Percentiles rank a stretch among this genome's conserved stretches.
Evolutionary conservation across 2,113 vertebrate genomes (phyloP).

Genomic region (Amblyopsis rosae): DNA sequence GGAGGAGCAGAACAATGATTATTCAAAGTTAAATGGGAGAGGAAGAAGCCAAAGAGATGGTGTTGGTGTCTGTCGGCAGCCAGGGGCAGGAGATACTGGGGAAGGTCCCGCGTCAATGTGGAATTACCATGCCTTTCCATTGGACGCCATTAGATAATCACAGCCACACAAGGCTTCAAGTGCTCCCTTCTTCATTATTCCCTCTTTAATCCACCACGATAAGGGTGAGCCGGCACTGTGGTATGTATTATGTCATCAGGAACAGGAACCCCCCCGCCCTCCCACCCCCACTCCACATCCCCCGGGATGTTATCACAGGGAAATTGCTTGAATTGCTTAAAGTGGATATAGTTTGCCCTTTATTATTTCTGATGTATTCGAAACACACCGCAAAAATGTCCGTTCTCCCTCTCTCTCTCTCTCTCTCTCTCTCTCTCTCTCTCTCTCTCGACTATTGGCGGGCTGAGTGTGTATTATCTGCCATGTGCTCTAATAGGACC

Average conservation of each 20-base stretch:
- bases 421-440: slow-evolving; percentile 42
- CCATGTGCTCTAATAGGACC: slow-evolving; percentile 69
- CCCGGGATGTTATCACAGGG: no score
- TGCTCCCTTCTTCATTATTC: slow-evolving; percentile 74
- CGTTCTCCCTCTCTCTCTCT: slow-evolving; percentile 36
- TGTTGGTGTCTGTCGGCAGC: slow-evolving; percentile 41
- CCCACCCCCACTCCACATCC: no score
- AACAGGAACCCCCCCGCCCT: no score
- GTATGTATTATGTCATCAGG: no score
- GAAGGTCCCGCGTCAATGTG: no score
- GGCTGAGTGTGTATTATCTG: slow-evolving; percentile 64
- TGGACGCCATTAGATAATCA: slow-evolving; percentile 79
- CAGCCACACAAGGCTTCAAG: slow-evolving; percentile 78
- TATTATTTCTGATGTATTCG: slow-evolving; percentile 77
- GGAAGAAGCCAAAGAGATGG: slow-evolving; percentile 6
- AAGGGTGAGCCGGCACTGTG: slow-evolving; percentile 58
- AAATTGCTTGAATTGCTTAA: no score
- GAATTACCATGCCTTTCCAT: slow-evolving; percentile 57
- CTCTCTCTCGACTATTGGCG: slow-evolving; percentile 50
- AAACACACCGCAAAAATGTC: slow-evolving; percentile 73
- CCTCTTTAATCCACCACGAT: slow-evolving; percentile 77
- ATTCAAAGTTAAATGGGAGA: slow-evolving; percentile 58
- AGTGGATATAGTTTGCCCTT: slow-evolving; percentile 23
- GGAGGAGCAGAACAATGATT: slow-evolving; percentile 56
- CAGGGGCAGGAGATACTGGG: slow-evolving; percentile 75